Percentiles rank a stretch among this genome's conserved stretches.
These are phyloP conservation scores for Pseudopodoces humilis DNA, from an alignment of 2,113 vertebrate genomes.

Conservation along the genomic window DNA sequence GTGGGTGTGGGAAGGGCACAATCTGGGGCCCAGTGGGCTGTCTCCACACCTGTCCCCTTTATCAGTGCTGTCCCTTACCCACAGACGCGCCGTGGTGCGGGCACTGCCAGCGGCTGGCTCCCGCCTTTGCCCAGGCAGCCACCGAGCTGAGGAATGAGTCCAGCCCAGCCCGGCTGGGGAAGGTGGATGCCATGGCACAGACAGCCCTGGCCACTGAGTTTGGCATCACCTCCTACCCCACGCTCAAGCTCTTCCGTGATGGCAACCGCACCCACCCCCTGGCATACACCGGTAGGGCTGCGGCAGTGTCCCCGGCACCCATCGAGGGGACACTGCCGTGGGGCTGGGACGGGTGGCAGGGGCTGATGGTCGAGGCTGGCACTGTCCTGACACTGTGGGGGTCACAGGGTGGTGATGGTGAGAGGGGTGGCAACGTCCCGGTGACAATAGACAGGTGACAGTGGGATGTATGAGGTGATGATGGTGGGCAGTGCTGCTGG, in stretches of 20 bases:
- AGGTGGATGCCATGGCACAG: slow-evolving; percentile 82
- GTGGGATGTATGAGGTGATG: neutral
- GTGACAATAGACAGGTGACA: neutral
- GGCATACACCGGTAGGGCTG: slow-evolving; percentile 73
- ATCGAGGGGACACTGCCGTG: fast-evolving
- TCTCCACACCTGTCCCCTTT: neutral
- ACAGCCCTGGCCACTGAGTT: slow-evolving; percentile 82
- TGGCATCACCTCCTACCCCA: slow-evolving; percentile 77
- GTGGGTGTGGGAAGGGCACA: neutral
- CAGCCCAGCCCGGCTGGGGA: slow-evolving; percentile 72
- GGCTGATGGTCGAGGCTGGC: neutral
- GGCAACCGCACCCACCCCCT: slow-evolving; percentile 80
- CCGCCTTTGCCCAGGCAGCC: slow-evolving; percentile 79
- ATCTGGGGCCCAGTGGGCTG: neutral
- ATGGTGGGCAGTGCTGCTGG: neutral
- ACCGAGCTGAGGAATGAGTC: slow-evolving; percentile 71
- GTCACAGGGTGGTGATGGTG: neutral
- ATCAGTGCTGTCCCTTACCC: neutral
- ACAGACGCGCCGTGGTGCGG: slow-evolving; percentile 89
- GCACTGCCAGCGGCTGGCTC: slow-evolving; percentile 85
- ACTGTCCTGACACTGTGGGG: no score
- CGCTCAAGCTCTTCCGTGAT: slow-evolving; percentile 80
- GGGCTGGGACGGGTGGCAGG: neutral
- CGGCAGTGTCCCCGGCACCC: fast-evolving
- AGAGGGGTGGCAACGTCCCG: neutral